Conservation (phyloP, 2,888 invertebrate species). For the Ochlodes sylvanus region DNA sequence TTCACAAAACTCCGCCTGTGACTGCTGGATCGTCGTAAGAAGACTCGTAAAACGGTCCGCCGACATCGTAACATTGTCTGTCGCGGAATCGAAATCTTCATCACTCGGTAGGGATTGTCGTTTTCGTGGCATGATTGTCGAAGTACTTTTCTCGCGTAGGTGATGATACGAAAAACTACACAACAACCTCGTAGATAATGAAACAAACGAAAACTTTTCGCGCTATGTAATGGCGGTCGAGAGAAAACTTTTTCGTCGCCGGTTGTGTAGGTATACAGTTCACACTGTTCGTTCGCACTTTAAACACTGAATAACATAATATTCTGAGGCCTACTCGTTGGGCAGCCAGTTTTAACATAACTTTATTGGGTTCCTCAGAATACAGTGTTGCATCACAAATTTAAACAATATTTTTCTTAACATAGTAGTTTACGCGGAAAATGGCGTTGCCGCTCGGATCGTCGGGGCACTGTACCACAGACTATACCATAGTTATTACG, state of each 20-base stretch:
- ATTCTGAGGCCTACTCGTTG: slow-evolving; percentile 2
- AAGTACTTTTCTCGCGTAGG: too few relatives aligned
- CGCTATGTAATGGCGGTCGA: not conserved
- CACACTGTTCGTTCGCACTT: not conserved
- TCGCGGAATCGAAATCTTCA: not conserved
- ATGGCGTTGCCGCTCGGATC: not conserved
- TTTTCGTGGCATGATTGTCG: not conserved
- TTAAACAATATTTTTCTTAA: too few relatives aligned
- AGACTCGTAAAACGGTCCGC: slow-evolving; percentile 4
- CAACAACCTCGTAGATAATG: not conserved
- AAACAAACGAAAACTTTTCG: not conserved
- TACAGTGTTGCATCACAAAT: not conserved
- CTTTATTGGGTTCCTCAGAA: not conserved
- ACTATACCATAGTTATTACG: not conserved
- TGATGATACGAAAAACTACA: not conserved
- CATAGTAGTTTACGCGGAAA: too few relatives aligned
- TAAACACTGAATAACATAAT: not conserved
- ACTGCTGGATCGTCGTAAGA: not conserved
- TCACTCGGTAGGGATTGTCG: not conserved
- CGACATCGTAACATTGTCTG: not conserved
- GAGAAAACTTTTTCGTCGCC: not conserved
- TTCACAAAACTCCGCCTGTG: not conserved
- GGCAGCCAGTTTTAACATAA: not conserved
- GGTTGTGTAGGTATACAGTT: not conserved
- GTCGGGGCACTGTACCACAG: not conserved